Evolutionary conservation across 2,888 invertebrate species (phyloP), one percentile per base, ranked within the genome.

Genomic region (Agrochola circellaris): DNA sequence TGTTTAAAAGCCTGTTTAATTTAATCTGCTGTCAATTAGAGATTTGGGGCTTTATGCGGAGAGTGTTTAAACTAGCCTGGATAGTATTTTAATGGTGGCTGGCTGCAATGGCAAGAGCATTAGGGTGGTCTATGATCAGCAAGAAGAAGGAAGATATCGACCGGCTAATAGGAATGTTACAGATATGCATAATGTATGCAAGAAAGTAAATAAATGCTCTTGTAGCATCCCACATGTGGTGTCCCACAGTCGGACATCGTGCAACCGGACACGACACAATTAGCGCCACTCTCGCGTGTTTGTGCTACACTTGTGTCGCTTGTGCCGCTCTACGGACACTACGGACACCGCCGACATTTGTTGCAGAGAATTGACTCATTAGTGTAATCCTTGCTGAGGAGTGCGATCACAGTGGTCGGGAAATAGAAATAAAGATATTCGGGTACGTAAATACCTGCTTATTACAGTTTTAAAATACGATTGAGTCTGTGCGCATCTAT

Each of bases 241-340:
- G 70, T 81, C 84, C 75, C 87, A 79, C 87, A 56, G 73, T n/a
- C 64, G 73, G 67, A 62, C 77, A 51, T n/a, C n/a, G 58, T 54
- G 79, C 73, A 85, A 90, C 85, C 82, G 69, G 84, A 91, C 82
- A 87, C 89, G 81, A 17, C 77, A 82, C 90, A 86, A 90, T 90
- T 90, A 89, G 89, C 84, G 87, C 80, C 90, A 88, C 90, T 87
- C 82, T 65, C 70, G 54, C n/a, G 23, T 88, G 81, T 88, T 86
- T 86, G 66, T 76, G 30, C 58, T 84, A 84, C 89, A 86, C 91
- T 88, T 79, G 79, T 76, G 76, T 78, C 68, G n/a, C 89, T 85
- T 78, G 77, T 70, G 75, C 73, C 77, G 72, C 58, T 60, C n/a
- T 58, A n/a, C n/a, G 23, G 62, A 54, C 67, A 3, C 34, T 34